phyloP scores from a whole-genome alignment of 2,888 invertebrate species.

The Standfussiana lucernea region DNA sequence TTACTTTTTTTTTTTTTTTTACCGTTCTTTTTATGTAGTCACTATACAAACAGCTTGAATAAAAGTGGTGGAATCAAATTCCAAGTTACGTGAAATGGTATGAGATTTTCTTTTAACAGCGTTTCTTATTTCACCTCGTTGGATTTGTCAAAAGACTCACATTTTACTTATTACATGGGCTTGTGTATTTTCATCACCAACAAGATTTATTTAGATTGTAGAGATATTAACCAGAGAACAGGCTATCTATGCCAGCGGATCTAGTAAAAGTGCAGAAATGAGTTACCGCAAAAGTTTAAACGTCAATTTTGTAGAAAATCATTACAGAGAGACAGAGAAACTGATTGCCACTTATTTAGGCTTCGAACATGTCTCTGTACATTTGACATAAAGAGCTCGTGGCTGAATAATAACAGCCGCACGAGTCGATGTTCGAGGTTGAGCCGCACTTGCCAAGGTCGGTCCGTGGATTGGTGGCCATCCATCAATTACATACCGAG shows the following conservation, averaged over 20 bases:
- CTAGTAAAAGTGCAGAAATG: not conserved
- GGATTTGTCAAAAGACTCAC: not conserved
- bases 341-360: not conserved
- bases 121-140: not conserved
- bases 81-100: not conserved
- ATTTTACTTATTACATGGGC: not conserved
- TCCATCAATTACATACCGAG: not conserved
- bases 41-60: not conserved
- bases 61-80: not conserved
- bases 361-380: not conserved
- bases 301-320: not conserved
- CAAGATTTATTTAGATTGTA: not conserved
- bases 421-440: not conserved
- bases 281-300: not conserved
- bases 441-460: too few relatives aligned
- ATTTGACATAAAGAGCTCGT: not conserved
- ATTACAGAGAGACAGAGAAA: not conserved
- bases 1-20: too few relatives aligned
- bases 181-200: not conserved
- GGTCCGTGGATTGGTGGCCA: not conserved
- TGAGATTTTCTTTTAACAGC: not conserved
- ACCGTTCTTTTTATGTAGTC: not conserved
- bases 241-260: not conserved
- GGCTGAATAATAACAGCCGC: not conserved
- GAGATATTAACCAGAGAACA: not conserved